Evolutionary conservation across 1,140 invertebrate genomes (phyloP), one percentile per base, ranked within the genome.

Genomic region (Drosophila hydei): DNA sequence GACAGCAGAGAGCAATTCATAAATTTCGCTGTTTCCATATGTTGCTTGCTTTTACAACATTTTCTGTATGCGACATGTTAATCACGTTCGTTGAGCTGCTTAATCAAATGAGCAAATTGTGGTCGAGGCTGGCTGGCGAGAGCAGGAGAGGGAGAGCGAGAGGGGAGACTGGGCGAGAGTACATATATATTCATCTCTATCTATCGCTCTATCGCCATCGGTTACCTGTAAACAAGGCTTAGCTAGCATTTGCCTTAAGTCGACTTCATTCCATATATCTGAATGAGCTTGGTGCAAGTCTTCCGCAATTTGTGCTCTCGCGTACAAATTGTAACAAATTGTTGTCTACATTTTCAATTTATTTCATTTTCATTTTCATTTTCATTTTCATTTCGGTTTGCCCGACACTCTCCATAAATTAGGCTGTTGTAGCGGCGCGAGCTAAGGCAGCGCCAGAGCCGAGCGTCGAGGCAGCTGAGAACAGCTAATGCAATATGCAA

Each of bases 401-500:
- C 25, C 16, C 18, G 25, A 21, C 11, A 52, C 27, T 52, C 27
- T 59, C 67, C 23, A 55, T 60, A 63, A 70, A 63, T 63, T 55
- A 18, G 33, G 42, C 58, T n/a, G n/a, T 1, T 9, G 30, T 33
- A 6, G 30, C 30, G 30, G 30, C 30, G n/a, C n/a, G n/a, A n/a
- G n/a, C n/a, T 33, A 33, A 33, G 30, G 30, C 12, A 33, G 30
- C 1, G 9, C 9, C 30, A 4, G 30, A 42, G 23, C 12, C 19
- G 9, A 4, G 30, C 30, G 23, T 21, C 19, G 9, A 23, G 14
- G n/a, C 21, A 3, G 47, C 7, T 14, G 38, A 25, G 7, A 21
- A n/a, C 42, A 27, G 19, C 23, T 42, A 69, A 52, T 62, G 59
- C 58, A 69, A 62, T 62, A 54, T 69, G 38, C 65, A 69, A 48